phyloP scores from a whole-genome alignment of 2,888 invertebrate species.

The Galeopsomyia nigrocyanea region DNA sequence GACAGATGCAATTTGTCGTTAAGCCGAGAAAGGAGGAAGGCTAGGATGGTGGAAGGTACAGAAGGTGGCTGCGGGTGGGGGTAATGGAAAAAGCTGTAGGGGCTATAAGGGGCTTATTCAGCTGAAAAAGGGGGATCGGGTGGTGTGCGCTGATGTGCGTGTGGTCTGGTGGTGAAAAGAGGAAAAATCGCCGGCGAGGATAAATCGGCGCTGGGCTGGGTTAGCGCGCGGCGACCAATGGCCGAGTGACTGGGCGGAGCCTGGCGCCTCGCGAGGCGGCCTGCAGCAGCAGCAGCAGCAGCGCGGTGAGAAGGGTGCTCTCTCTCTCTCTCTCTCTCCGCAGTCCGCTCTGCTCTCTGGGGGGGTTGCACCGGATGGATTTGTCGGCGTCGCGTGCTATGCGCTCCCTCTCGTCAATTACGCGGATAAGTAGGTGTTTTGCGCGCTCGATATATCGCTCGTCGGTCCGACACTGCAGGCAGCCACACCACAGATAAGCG shows the following conservation, averaged over 20 bases:
- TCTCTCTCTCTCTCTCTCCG: too few relatives aligned
- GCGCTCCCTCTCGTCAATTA: constrained; percentile 62
- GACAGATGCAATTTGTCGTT: constrained; percentile 40
- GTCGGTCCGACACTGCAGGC: constrained; percentile 18
- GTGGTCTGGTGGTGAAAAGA: constrained; percentile 51
- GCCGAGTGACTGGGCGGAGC: constrained; percentile 36
- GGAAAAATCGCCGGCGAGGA: constrained; percentile 56
- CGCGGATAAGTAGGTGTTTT: constrained; percentile 59
- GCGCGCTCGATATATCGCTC: constrained; percentile 24
- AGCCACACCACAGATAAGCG: too few relatives aligned
- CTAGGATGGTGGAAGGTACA: constrained; percentile 20
- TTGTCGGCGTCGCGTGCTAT: constrained; percentile 59
- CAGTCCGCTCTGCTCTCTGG: neutral
- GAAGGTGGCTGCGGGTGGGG: neutral
- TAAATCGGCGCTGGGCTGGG: constrained; percentile 52
- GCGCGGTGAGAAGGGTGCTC: too few relatives aligned
- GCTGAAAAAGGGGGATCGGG: neutral
- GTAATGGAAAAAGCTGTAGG: neutral
- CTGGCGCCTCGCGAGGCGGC: constrained; percentile 6
- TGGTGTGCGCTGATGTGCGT: constrained; percentile 21
- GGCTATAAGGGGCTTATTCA: constrained; percentile 28
- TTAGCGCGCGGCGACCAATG: constrained; percentile 45
- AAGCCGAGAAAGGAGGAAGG: constrained; percentile 14
- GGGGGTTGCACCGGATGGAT: constrained; percentile 28
- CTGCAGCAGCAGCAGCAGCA: constrained; percentile 10